A percentile compares a stretch with the other conserved stretches of the same genome.
These are phyloP conservation scores for Liopterus haemorrhoidalis DNA, from an alignment of 2,888 invertebrate species.

Conservation along the genomic window DNA sequence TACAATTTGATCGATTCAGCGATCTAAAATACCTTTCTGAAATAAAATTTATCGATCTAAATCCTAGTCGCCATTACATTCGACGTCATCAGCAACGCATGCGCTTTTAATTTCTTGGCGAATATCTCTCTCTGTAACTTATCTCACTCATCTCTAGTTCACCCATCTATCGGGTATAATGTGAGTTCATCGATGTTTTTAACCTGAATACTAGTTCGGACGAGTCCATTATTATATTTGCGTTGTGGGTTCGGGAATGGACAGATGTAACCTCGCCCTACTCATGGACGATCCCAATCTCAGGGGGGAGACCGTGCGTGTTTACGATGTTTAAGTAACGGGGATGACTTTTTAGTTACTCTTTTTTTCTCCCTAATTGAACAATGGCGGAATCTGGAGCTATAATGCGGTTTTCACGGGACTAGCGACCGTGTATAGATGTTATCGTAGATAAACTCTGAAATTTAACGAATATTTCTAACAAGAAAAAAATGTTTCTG, in stretches of 20 bases:
- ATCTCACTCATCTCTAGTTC: too few relatives aligned
- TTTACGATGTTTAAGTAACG: too few relatives aligned
- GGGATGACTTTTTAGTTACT: neutral
- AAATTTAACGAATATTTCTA: conserved; percentile 7
- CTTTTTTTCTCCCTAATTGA: neutral
- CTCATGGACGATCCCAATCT: neutral
- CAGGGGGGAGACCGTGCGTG: neutral
- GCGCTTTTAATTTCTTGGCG: too few relatives aligned
- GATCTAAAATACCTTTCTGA: too few relatives aligned
- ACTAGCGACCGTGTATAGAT: conserved; percentile 5
- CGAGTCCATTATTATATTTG: neutral
- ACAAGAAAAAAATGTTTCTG: neutral
- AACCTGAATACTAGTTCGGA: conserved; percentile 1
- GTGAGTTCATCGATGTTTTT: too few relatives aligned
- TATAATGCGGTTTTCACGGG: conserved; percentile 10
- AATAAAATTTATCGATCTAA: too few relatives aligned
- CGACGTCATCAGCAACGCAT: too few relatives aligned
- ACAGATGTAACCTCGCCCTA: neutral
- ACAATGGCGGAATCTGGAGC: neutral
- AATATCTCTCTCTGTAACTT: neutral
- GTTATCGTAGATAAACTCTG: conserved; percentile 7
- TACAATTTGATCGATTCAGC: too few relatives aligned
- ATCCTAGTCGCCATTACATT: too few relatives aligned
- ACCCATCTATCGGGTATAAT: too few relatives aligned
- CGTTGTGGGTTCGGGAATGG: too few relatives aligned